phyloP scores from a whole-genome alignment of 2,113 vertebrate genomes.

The Stomatorhinus ivindoensis region DNA sequence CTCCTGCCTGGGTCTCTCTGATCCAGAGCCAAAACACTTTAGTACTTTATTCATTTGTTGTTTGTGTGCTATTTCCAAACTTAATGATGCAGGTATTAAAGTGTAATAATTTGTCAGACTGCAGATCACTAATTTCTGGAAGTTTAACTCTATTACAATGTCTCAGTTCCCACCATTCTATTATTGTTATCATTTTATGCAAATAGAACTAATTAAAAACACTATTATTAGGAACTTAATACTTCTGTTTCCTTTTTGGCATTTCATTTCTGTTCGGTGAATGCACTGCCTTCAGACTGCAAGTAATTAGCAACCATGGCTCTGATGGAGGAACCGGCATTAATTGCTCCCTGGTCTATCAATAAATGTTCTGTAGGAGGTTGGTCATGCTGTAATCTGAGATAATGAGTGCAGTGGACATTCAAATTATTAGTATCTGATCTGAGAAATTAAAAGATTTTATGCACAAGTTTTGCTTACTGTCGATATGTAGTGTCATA shows the following conservation, averaged over 20 bases:
- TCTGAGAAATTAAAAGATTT: neutral
- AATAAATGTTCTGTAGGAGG: neutral
- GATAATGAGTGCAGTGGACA: neutral
- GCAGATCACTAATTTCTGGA: neutral
- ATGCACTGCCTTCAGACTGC: neutral
- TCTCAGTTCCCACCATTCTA: neutral
- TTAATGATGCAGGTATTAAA: neutral
- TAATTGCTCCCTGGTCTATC: neutral
- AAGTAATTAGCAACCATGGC: neutral
- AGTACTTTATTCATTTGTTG: neutral
- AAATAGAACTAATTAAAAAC: neutral
- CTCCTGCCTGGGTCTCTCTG: neutral
- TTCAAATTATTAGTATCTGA: neutral
- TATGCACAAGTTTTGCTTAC: neutral
- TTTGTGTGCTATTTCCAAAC: neutral
- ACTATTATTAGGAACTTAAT: neutral
- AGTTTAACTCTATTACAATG: neutral
- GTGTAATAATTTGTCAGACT: neutral
- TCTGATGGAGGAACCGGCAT: neutral
- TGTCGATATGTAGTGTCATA: neutral
- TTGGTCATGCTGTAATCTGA: neutral
- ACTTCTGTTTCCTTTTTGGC: neutral
- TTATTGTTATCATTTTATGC: neutral
- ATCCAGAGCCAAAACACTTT: neutral
- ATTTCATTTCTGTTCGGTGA: neutral